Percentiles rank a stretch among this genome's conserved stretches.
Conservation (phyloP, 2,113 vertebrate species). For the Jaculus jaculus region DNA sequence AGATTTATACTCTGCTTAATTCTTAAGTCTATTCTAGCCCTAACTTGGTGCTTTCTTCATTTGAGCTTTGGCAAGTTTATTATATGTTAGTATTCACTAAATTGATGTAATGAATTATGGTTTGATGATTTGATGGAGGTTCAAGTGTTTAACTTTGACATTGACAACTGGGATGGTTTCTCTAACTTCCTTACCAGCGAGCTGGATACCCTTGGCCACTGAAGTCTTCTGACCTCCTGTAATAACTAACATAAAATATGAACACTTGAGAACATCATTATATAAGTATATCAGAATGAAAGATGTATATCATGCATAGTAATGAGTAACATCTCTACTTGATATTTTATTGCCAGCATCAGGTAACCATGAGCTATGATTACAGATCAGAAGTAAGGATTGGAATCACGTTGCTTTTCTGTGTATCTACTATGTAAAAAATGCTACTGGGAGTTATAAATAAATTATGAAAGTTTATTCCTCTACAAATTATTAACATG, state of each 20-base stretch:
- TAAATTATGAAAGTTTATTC: not conserved
- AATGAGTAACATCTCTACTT: not conserved
- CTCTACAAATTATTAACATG: not conserved
- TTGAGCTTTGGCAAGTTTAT: constrained; percentile 4
- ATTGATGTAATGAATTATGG: not conserved
- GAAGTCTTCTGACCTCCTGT: not conserved
- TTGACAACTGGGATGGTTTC: not conserved
- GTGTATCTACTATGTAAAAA: not conserved
- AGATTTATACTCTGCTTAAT: not conserved
- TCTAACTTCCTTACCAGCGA: not conserved
- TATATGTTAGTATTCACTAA: constrained; percentile 1
- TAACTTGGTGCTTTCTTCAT: accelerated
- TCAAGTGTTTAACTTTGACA: not conserved
- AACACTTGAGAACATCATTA: not conserved
- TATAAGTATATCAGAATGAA: not conserved
- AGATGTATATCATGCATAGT: not conserved
- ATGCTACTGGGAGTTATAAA: not conserved
- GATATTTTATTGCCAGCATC: not conserved
- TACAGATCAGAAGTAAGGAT: not conserved
- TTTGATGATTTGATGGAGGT: constrained; percentile 1
- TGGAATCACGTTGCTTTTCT: not conserved
- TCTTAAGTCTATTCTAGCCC: not conserved
- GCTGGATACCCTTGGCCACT: not conserved
- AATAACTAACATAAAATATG: not conserved
- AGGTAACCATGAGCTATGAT: not conserved